phyloP scores from a whole-genome alignment of 2,888 invertebrate genomes.

The Drosophila subquinaria region DNA sequence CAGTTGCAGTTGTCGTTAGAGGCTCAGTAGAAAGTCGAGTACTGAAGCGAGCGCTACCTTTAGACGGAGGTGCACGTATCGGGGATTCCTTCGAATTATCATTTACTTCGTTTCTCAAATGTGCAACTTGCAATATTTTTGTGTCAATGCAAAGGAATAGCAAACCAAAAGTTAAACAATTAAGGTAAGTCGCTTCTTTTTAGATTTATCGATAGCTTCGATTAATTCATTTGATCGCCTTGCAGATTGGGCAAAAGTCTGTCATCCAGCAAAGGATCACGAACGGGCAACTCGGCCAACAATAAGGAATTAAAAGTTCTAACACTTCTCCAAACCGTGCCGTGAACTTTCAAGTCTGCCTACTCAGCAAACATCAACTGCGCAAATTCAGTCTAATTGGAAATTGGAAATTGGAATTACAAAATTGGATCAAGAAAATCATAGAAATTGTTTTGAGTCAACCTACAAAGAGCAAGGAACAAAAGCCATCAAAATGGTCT shows the following conservation, averaged over 20 bases:
- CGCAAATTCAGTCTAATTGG: conserved; percentile 43
- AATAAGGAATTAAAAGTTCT: conserved; percentile 85
- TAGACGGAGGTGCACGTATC: conserved; percentile 21
- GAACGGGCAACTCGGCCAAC: conserved; percentile 85
- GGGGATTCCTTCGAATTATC: conserved; percentile 27
- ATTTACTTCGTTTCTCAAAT: conserved; percentile 53
- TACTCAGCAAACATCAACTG: conserved; percentile 38
- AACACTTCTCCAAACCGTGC: conserved; percentile 85
- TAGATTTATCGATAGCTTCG: neutral
- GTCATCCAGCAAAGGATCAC: conserved; percentile 83
- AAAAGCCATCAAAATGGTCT: conserved; percentile 76
- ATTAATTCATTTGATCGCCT: neutral
- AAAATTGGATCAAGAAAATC: conserved; percentile 17
- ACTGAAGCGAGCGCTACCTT: conserved; percentile 55
- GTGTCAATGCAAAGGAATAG: conserved; percentile 85
- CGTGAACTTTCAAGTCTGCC: conserved; percentile 74
- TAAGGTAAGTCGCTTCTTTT: conserved; percentile 49
- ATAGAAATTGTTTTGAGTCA: conserved; percentile 32
- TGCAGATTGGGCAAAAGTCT: conserved; percentile 84
- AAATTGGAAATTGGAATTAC: conserved; percentile 43
- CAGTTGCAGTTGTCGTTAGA: conserved; percentile 61
- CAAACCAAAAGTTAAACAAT: conserved; percentile 71
- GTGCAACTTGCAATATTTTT: conserved; percentile 75
- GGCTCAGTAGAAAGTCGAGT: conserved; percentile 79
- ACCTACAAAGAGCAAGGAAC: conserved; percentile 3